Evolutionary conservation across 2,113 vertebrate species (phyloP), one percentile per base, ranked within the genome.

Genomic region (Microtus ochrogaster): DNA sequence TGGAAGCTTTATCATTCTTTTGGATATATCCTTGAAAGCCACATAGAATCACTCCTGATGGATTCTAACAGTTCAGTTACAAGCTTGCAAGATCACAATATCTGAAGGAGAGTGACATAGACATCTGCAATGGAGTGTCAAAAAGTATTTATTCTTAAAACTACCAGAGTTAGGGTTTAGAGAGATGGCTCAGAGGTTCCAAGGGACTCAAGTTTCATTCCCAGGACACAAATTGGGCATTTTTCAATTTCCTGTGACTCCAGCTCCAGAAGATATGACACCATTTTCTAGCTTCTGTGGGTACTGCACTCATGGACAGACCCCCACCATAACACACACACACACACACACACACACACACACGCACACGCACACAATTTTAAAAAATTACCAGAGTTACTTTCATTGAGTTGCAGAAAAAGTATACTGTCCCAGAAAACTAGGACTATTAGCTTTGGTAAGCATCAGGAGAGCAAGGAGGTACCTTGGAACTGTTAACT

Each of bases 131-230:
- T 70, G 33, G n/a, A 66, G 33, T 78, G 10, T 94, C 47, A 68
- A 90, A 92, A 33, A 84, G 90, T 72, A 91, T 77, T 65, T 61
- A 72, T 8, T 36, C n/a, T 47, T 74, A 93, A 91, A 91, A 91
- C 14, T 61, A 61, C 44, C 7, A 74, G 11, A 83, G 10, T 87
- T 90, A 58, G n/a, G 36, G 14, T 14, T 8, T 30, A 79, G 77
- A 36, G 28, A 33, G 47, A 33, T 52, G 4, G 6, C 17, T 55
- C 47, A 55, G 49, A 79, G 19, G 17, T 52, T 79, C 33, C 47
- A 79, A 30, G 16, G 49, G 33, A 52, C 47, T 79, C 8, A 33
- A 55, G 70, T 72, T 72, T 72, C 30, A 47, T 79, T 79, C 9
- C 77, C 47, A 22, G 47, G 3, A 79, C 8, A 9, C 49, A 55